A percentile compares a stretch with the other conserved stretches of the same genome.
Conservation (phyloP, 2,888 invertebrate species). For the Ichneumoninae sp. region DNA sequence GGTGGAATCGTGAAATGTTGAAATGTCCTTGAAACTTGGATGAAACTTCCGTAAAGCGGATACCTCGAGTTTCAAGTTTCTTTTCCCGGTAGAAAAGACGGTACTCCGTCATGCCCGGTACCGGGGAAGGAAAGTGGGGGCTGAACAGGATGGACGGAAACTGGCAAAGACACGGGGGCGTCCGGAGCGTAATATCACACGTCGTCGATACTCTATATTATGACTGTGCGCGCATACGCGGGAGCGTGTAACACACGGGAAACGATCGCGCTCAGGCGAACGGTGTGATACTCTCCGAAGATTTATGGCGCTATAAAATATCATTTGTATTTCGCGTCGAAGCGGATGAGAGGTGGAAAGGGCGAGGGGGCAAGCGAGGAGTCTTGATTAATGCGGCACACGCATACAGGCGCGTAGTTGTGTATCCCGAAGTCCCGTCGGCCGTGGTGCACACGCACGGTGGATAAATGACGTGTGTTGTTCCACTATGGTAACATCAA, state of each 20-base stretch:
- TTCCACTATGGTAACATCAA: constrained; percentile 78
- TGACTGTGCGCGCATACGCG: background rate
- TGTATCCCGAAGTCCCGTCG: constrained; percentile 3
- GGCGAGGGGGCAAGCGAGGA: constrained; percentile 44
- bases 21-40: no score
- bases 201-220: constrained; percentile 47
- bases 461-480: constrained; percentile 81
- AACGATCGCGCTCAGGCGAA: constrained; percentile 65
- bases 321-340: constrained; percentile 84
- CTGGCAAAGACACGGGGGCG: constrained; percentile 55
- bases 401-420: constrained; percentile 12
- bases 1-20: no score
- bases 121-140: constrained; percentile 45
- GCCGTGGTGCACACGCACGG: constrained; percentile 71
- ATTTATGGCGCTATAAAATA: constrained; percentile 84
- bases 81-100: constrained; percentile 45
- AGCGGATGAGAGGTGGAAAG: constrained; percentile 72
- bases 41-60: no score
- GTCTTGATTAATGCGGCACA: constrained; percentile 82
- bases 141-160: constrained; percentile 57
- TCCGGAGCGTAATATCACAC: constrained; percentile 58
- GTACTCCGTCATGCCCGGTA: constrained; percentile 22
- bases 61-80: background rate
- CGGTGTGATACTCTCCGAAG: constrained; percentile 77
- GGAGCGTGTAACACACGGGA: constrained; percentile 20